A percentile compares a stretch with the other conserved stretches of the same genome.
Conservation (phyloP, 2,888 invertebrate genomes). For the Entomobrya multifasciata region DNA sequence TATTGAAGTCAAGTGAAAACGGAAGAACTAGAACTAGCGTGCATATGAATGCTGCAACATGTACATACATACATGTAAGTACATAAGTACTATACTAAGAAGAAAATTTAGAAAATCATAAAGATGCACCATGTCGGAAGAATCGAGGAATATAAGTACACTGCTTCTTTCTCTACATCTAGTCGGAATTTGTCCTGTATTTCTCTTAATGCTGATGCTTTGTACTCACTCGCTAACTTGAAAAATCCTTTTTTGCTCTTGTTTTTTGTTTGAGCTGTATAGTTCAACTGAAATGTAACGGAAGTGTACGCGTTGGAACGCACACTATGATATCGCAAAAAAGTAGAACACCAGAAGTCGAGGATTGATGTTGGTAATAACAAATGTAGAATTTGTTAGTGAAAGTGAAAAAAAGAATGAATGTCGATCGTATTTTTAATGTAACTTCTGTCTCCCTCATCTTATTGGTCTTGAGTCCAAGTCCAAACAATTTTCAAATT, state of each 20-base stretch:
- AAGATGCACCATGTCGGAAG: background rate
- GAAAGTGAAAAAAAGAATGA: background rate
- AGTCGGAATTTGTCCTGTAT: background rate
- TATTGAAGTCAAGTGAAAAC: constrained; percentile 64
- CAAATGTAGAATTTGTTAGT: background rate
- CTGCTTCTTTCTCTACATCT: background rate
- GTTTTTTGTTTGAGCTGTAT: background rate
- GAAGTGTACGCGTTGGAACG: constrained; percentile 58
- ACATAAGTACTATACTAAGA: background rate
- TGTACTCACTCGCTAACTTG: too few species aligned
- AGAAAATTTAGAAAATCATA: background rate
- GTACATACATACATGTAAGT: background rate
- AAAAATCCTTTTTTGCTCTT: constrained; percentile 9
- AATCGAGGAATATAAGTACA: background rate
- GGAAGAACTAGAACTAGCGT: background rate
- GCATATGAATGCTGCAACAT: background rate
- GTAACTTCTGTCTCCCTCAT: constrained; percentile 38
- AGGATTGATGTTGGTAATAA: constrained; percentile 63
- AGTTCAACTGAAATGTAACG: constrained; percentile 56
- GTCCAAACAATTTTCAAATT: constrained; percentile 20
- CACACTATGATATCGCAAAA: background rate
- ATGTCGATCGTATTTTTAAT: background rate
- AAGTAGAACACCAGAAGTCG: constrained; percentile 43
- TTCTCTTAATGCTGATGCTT: background rate
- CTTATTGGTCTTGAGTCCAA: constrained; percentile 64